Percentiles rank a stretch among this genome's conserved stretches.
Conservation (phyloP, 2,888 invertebrate genomes). For the Bombylius discolor region DNA sequence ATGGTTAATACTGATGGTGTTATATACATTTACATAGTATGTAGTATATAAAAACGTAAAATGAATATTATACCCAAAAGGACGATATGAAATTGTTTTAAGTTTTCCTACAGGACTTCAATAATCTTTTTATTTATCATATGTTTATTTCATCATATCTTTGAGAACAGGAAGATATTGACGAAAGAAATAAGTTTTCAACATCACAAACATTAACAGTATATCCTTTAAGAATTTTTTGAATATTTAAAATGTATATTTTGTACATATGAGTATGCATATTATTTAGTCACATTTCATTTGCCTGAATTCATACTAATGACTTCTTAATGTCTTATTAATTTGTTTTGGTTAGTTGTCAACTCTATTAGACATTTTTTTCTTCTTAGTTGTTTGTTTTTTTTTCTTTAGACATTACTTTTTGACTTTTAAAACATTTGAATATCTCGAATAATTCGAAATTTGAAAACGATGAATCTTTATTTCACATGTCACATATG, state of each 20-base stretch:
- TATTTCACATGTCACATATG: too few relatives aligned
- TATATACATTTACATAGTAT: too few relatives aligned
- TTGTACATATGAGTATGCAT: too few relatives aligned
- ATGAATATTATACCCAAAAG: conserved; percentile 3
- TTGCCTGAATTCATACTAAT: conserved; percentile 5
- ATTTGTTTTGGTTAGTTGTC: conserved; percentile 13
- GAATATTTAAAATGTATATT: too few relatives aligned
- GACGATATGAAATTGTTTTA: conserved; percentile 11
- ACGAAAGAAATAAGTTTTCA: background rate
- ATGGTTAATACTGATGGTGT: too few relatives aligned
- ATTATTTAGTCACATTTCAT: background rate
- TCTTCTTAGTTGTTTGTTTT: too few relatives aligned
- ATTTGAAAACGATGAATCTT: too few relatives aligned
- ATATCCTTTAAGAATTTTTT: too few relatives aligned
- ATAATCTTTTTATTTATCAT: conserved; percentile 3
- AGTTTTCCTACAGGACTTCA: conserved; percentile 5
- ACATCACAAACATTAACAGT: too few relatives aligned
- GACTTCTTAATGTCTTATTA: conserved; percentile 15
- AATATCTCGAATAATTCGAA: too few relatives aligned
- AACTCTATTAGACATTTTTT: background rate
- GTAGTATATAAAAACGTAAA: background rate
- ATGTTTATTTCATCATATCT: background rate
- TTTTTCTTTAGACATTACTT: too few relatives aligned
- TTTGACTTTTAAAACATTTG: too few relatives aligned
- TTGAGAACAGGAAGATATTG: background rate